Percentiles rank a stretch among this genome's conserved stretches.
phyloP scores from a whole-genome alignment of 2,113 vertebrate species.

The Rallus limicola region DNA sequence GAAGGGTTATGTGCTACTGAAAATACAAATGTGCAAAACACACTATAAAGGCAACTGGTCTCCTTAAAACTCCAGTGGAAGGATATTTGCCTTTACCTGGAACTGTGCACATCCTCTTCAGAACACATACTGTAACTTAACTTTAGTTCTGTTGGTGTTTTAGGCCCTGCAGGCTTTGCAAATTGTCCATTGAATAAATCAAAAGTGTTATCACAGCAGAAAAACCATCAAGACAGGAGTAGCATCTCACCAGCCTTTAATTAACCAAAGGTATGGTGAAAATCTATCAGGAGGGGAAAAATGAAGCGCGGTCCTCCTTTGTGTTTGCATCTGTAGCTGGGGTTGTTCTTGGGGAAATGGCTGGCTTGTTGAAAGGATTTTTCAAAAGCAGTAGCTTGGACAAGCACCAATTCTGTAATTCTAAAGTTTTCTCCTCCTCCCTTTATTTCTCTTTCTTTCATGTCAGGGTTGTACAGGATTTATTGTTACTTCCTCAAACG shows the following conservation, averaged over 20 bases:
- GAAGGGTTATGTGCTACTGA: slow-evolving; percentile 35
- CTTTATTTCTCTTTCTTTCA: neutral
- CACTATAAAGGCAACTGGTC: slow-evolving; percentile 4
- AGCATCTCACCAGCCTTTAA: neutral
- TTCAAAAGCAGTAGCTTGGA: slow-evolving; percentile 47
- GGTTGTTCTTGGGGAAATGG: neutral
- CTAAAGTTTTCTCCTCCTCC: slow-evolving; percentile 31
- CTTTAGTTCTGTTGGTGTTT: neutral
- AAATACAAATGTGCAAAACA: slow-evolving; percentile 29
- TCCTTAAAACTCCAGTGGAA: slow-evolving; percentile 4
- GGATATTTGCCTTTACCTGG: neutral
- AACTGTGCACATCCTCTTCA: slow-evolving; percentile 28
- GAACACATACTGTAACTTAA: slow-evolving; percentile 10
- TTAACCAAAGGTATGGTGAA: slow-evolving; percentile 19
- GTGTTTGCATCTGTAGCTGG: slow-evolving; percentile 26
- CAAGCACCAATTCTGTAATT: slow-evolving; percentile 39
- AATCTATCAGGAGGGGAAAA: neutral
- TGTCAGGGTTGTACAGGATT: neutral
- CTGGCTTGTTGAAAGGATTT: slow-evolving; percentile 2
- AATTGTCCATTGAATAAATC: neutral
- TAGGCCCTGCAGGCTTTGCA: neutral
- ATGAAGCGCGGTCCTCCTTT: neutral
- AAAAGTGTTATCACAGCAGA: neutral
- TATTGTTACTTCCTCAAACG: slow-evolving; percentile 10
- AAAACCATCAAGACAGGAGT: neutral